Percentiles rank a stretch among this genome's conserved stretches.
phyloP scores from a whole-genome alignment of 2,797 vertebrate genomes.

The Aplochiton taeniatus region DNA sequence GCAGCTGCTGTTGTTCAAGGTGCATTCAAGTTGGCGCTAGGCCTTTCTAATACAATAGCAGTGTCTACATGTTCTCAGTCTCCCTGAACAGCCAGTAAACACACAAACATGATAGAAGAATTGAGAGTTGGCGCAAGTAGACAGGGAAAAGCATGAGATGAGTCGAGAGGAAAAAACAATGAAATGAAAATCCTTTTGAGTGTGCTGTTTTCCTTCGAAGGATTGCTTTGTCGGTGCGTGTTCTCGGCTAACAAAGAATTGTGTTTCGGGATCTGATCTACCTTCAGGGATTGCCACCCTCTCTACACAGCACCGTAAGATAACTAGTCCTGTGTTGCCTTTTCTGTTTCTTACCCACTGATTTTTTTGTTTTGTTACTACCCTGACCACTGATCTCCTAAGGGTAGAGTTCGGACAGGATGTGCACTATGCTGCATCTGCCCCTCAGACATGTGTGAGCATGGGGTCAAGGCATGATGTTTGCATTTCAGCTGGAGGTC shows the following conservation, averaged over 20 bases:
- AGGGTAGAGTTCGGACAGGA: slow-evolving; percentile 65
- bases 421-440: slow-evolving; percentile 67
- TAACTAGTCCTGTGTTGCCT: slow-evolving; percentile 26
- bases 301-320: background rate
- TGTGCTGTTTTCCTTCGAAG: background rate
- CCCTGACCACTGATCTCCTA: no score
- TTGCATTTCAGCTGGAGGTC: slow-evolving; percentile 77
- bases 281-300: slow-evolving; percentile 57
- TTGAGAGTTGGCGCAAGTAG: slow-evolving; percentile 48
- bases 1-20: slow-evolving; percentile 16
- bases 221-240: slow-evolving; percentile 45
- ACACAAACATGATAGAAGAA: slow-evolving; percentile 57
- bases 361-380: no score
- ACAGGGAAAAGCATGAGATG: slow-evolving; percentile 47
- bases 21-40: slow-evolving; percentile 54
- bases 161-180: slow-evolving; percentile 36
- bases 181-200: slow-evolving; percentile 21
- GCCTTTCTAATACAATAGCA: slow-evolving; percentile 39
- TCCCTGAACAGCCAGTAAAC: slow-evolving; percentile 32
- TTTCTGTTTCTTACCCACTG: slow-evolving; percentile 42
- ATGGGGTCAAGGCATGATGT: slow-evolving; percentile 74
- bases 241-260: slow-evolving; percentile 6
- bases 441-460: slow-evolving; percentile 74
- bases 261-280: slow-evolving; percentile 10
- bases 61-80: slow-evolving; percentile 25